Conservation (phyloP, 2,797 vertebrate species). For the Schizothorax lantsangensis region DNA sequence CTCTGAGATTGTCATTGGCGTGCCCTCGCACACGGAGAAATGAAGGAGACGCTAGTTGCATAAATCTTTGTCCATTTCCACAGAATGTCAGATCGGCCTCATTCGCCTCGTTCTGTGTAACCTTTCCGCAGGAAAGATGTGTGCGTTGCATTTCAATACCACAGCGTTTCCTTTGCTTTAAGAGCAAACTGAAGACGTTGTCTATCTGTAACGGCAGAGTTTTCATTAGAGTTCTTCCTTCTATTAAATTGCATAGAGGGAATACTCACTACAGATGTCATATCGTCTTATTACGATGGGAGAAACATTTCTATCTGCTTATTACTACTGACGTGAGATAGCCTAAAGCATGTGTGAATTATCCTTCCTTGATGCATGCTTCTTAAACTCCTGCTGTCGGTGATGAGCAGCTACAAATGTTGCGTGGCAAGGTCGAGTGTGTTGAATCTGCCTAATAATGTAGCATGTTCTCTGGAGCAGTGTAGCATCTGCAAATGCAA, state of each 20-base stretch:
- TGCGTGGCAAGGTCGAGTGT: conserved; percentile 18
- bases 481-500: conserved; percentile 45
- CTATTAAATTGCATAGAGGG: conserved; percentile 12
- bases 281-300: conserved; percentile 17
- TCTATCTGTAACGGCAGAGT: conserved; percentile 10
- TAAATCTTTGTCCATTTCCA: conserved; percentile 77
- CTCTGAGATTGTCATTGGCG: conserved; percentile 72
- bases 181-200: conserved; percentile 3
- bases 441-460: conserved; percentile 38
- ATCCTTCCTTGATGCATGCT: conserved; percentile 40
- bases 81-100: conserved; percentile 73
- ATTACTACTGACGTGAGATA: conserved; percentile 40
- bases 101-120: conserved; percentile 70
- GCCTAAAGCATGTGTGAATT: conserved; percentile 45
- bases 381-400: conserved; percentile 38
- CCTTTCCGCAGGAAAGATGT: conserved; percentile 71
- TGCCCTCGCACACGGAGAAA: conserved; percentile 50
- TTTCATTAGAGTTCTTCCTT: conserved; percentile 27
- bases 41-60: conserved; percentile 75
- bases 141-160: conserved; percentile 56
- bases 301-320: conserved; percentile 32
- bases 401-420: conserved; percentile 43
- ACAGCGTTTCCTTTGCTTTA: conserved; percentile 24
- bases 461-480: conserved; percentile 49
- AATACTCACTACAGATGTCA: conserved; percentile 26